Conservation (phyloP, 2,888 invertebrate species). For the Pogonocherus hispidulus region DNA sequence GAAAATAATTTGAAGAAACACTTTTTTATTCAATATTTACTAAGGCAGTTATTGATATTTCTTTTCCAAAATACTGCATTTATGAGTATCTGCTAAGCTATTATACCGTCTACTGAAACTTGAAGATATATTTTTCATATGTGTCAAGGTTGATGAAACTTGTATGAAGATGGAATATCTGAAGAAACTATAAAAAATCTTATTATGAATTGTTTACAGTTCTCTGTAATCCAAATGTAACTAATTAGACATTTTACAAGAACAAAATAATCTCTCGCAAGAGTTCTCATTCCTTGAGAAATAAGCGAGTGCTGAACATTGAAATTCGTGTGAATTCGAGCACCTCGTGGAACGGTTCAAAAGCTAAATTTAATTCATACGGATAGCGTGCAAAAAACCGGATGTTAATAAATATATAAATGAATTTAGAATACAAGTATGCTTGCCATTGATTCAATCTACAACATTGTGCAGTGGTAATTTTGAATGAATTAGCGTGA, state of each 20-base stretch:
- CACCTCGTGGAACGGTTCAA: constrained; percentile 28
- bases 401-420: constrained; percentile 50
- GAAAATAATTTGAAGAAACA: too few relatives aligned
- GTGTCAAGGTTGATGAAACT: too few relatives aligned
- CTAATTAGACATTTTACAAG: background rate
- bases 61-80: too few relatives aligned
- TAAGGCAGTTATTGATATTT: too few relatives aligned
- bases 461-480: constrained; percentile 46
- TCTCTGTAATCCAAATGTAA: background rate
- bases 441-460: constrained; percentile 52
- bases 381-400: constrained; percentile 47
- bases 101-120: too few relatives aligned
- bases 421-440: constrained; percentile 48
- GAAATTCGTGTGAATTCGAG: constrained; percentile 37
- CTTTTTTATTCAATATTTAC: too few relatives aligned
- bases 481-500: constrained; percentile 47
- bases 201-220: background rate
- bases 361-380: constrained; percentile 29
- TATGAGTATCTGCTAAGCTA: too few relatives aligned
- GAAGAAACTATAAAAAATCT: too few relatives aligned
- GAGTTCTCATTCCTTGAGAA: constrained; percentile 28
- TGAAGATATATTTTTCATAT: too few relatives aligned
- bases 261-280: constrained; percentile 5
- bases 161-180: too few relatives aligned
- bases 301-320: constrained; percentile 19